Percentiles rank a stretch among this genome's conserved stretches.
These are phyloP conservation scores for Anolis apletophallus DNA, from an alignment of 2,797 vertebrate species.

Conservation along the genomic window DNA sequence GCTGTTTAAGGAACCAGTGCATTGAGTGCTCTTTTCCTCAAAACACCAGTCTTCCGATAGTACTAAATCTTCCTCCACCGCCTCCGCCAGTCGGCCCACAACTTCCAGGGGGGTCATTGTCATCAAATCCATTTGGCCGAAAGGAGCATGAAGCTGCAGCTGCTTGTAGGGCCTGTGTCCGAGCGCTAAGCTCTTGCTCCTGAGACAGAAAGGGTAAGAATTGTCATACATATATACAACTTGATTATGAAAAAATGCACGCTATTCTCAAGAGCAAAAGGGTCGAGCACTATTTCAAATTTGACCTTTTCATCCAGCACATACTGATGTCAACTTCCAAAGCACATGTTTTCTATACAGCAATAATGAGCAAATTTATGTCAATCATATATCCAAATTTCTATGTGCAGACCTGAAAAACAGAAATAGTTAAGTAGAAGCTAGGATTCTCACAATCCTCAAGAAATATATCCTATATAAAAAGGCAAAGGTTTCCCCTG, in stretches of 20 bases:
- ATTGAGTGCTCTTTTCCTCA: constrained; percentile 78
- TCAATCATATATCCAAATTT: background rate
- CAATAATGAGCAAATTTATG: background rate
- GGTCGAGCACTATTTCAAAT: background rate
- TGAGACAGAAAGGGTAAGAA: constrained; percentile 68
- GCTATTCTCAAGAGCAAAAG: background rate
- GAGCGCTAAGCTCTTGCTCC: constrained; percentile 97
- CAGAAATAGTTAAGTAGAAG: background rate
- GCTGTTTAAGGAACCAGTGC: constrained; percentile 73
- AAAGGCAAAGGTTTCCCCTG: no score
- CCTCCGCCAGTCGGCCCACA: constrained; percentile 95
- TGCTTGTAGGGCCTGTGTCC: constrained; percentile 93
- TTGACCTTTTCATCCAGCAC: background rate
- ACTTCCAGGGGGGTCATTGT: constrained; percentile 97
- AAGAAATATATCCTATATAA: background rate
- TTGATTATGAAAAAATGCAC: background rate
- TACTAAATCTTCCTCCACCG: constrained; percentile 93
- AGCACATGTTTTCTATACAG: background rate
- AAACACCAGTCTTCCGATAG: constrained; percentile 95
- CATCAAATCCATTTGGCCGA: constrained; percentile 95
- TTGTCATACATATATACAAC: constrained; percentile 10
- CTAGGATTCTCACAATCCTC: background rate
- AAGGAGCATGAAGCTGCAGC: constrained; percentile 95
- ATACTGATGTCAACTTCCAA: background rate
- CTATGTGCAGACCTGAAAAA: background rate